Evolutionary conservation across 2,888 invertebrate genomes (phyloP).

Genomic region (Cerceris rybyensis): DNA sequence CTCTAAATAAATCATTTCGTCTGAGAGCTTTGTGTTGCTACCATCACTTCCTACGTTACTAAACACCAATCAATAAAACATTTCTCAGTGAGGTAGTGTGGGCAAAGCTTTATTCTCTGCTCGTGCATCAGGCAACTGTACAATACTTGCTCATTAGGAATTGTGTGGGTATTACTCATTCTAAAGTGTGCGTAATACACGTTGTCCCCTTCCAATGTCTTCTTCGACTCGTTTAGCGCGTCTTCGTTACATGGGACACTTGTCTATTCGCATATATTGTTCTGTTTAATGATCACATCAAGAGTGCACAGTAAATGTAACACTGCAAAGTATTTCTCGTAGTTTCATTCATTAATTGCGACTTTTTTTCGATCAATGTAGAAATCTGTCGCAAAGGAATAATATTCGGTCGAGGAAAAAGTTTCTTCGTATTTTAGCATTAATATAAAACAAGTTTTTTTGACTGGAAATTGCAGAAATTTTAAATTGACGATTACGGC

Average conservation of each 20-base stretch:
- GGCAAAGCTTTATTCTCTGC: too few species aligned
- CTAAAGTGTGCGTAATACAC: constrained; percentile 7
- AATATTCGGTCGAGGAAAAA: too few species aligned
- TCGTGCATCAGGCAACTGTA: background rate
- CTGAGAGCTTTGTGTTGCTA: too few species aligned
- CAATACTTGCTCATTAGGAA: background rate
- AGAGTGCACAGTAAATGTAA: constrained; percentile 13
- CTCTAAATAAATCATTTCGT: too few species aligned
- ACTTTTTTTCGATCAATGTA: background rate
- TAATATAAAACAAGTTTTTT: background rate
- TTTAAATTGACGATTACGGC: too few species aligned
- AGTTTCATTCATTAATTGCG: background rate
- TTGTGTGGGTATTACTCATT: constrained; percentile 12
- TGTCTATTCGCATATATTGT: constrained; percentile 28
- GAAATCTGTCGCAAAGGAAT: too few species aligned
- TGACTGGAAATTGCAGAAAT: too few species aligned
- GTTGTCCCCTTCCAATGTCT: constrained; percentile 18
- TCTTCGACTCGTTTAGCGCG: constrained; percentile 11
- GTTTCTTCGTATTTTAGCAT: too few species aligned
- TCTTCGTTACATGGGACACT: constrained; percentile 24
- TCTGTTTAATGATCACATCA: constrained; percentile 24
- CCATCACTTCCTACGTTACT: too few species aligned
- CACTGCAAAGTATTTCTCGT: background rate
- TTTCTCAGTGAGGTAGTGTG: too few species aligned
- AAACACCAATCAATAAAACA: too few species aligned